Conservation (phyloP, 2,888 invertebrate species). For the Saturnia pavonia region DNA sequence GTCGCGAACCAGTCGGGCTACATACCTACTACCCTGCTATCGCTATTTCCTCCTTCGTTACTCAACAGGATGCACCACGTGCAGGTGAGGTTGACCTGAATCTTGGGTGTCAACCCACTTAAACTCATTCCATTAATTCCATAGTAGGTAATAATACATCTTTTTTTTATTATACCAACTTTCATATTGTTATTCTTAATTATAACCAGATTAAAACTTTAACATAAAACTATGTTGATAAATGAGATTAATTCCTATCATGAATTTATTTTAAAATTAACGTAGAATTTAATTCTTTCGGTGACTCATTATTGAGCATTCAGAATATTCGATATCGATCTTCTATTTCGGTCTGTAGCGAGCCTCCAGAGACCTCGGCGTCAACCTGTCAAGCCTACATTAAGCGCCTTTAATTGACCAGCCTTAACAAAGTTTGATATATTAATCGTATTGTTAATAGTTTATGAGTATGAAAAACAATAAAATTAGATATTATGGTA, state of each 20-base stretch:
- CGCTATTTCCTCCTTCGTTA: too few relatives aligned
- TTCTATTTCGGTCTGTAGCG: conserved; percentile 10
- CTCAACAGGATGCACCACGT: too few relatives aligned
- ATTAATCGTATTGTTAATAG: not conserved
- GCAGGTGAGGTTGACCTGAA: too few relatives aligned
- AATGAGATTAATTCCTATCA: not conserved
- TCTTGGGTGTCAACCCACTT: too few relatives aligned
- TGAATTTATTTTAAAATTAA: not conserved
- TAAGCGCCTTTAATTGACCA: conserved; percentile 30
- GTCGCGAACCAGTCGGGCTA: too few relatives aligned
- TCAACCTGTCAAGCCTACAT: conserved; percentile 33
- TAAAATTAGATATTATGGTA: not conserved
- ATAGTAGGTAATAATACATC: too few relatives aligned
- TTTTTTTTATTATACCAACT: too few relatives aligned
- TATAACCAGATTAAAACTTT: too few relatives aligned
- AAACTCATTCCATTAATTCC: too few relatives aligned
- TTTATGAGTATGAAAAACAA: not conserved
- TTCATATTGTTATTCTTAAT: too few relatives aligned
- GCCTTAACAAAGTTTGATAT: conserved; percentile 20
- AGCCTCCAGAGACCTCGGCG: conserved; percentile 26
- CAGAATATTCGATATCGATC: conserved; percentile 17
- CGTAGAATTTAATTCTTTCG: not conserved
- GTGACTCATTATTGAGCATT: conserved; percentile 18
- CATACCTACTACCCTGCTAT: too few relatives aligned
- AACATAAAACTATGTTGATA: not conserved